Percentiles rank a stretch among this genome's conserved stretches.
Conservation (phyloP, 2,888 invertebrate genomes). For the Amphipoea oculea region DNA sequence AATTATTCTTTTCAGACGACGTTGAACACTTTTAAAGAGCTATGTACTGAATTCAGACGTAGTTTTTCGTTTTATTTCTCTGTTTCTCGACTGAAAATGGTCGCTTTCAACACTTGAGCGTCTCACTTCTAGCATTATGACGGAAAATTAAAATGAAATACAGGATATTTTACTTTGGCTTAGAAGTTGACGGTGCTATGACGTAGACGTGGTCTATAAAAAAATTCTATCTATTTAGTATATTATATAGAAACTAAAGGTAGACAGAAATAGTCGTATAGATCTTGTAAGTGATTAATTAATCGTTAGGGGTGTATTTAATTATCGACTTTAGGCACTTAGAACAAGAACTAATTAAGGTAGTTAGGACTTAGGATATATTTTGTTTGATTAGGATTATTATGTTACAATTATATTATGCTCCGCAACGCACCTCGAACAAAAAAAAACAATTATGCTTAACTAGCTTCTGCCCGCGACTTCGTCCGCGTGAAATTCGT, state of each 20-base stretch:
- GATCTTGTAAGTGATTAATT: neutral
- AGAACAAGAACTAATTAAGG: neutral
- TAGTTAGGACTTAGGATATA: no score
- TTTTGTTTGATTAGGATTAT: neutral
- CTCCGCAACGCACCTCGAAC: neutral
- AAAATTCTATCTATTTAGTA: neutral
- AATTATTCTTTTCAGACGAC: conserved; percentile 55
- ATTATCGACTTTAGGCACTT: neutral
- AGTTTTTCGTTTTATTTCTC: conserved; percentile 43
- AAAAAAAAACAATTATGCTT: neutral
- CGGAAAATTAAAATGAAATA: conserved; percentile 43
- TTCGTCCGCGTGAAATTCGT: no score
- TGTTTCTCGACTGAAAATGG: conserved; percentile 50
- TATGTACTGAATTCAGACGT: conserved; percentile 46
- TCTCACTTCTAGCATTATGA: conserved; percentile 46
- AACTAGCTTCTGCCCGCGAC: no score
- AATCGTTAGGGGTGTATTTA: neutral
- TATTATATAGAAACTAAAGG: neutral
- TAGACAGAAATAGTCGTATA: neutral
- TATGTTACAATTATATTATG: neutral
- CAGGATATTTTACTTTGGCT: conserved; percentile 23
- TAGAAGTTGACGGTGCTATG: neutral
- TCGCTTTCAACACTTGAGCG: conserved; percentile 45
- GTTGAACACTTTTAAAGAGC: conserved; percentile 36
- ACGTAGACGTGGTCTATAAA: neutral